phyloP scores from a whole-genome alignment of 2,888 invertebrate species.

The Achlya flavicornis region DNA sequence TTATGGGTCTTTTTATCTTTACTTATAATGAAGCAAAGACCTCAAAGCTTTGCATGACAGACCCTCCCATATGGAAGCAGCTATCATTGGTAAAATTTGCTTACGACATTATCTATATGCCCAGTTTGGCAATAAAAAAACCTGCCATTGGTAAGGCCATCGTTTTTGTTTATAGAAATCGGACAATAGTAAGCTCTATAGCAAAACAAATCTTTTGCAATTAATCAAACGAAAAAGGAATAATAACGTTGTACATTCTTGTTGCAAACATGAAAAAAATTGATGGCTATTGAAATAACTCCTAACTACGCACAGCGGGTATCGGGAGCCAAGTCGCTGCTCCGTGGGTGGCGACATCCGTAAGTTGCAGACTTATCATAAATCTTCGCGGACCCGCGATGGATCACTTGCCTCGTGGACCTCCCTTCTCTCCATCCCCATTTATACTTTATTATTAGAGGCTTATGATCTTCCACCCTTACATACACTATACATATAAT shows the following conservation, averaged over 20 bases:
- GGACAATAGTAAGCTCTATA: too few relatives aligned
- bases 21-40: too few relatives aligned
- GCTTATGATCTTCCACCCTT: conserved; percentile 49
- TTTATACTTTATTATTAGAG: conserved; percentile 68
- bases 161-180: too few relatives aligned
- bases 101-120: too few relatives aligned
- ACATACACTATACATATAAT: too few relatives aligned
- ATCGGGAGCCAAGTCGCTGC: conserved; percentile 37
- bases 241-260: not conserved
- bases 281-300: conserved; percentile 2
- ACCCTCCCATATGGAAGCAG: too few relatives aligned
- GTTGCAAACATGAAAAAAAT: not conserved
- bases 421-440: conserved; percentile 47
- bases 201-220: not conserved
- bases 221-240: not conserved
- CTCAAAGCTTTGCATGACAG: too few relatives aligned
- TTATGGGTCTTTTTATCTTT: too few relatives aligned
- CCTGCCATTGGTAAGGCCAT: too few relatives aligned
- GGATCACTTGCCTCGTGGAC: conserved; percentile 50
- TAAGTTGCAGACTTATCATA: conserved; percentile 68
- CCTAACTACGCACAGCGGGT: conserved; percentile 24
- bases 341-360: conserved; percentile 61
- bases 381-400: conserved; percentile 62
- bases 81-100: too few relatives aligned
- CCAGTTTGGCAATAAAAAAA: too few relatives aligned